Evolutionary conservation across 2,113 vertebrate genomes (phyloP), one percentile per base, ranked within the genome.

Genomic region (Cephalopterus ornatus): DNA sequence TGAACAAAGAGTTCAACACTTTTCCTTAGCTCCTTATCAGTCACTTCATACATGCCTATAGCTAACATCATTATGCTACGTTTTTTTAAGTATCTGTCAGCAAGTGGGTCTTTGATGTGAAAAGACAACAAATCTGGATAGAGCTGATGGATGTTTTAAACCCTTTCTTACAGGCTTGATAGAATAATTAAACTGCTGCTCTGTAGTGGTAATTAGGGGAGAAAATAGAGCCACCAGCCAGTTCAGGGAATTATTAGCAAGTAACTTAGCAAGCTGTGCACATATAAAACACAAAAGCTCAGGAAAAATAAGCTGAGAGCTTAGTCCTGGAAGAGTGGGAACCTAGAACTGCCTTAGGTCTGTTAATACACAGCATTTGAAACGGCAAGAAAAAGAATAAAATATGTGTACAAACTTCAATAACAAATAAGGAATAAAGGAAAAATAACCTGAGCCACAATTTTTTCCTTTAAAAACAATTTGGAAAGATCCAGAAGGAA

Each of bases 141-240:
- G 68, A 53, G 22, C 23, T 79, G 78, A 93, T 72, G 58, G 85
- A 79, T 76, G 52, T 42, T 90, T 85, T 55, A 83, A 85, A 58
- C 46, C 58, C 71, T 85, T 85, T 92, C 46, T 88, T 47, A 83
- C 46, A 88, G 28, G 49, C n/a, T 94, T 4, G 4, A 74, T 30
- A 52, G 90, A 72, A 93, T 92, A 93, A 93, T 93, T 93, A 88
- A 89, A 93, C 17, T 44, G 62, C 89, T 72, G 82, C 88, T 97
- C 96, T 93, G 85, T 88, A 94, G 88, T 94, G 92, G 72, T 92
- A 91, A 93, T 91, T 88, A 96, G 88, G 82, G 58, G 62, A 90
- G 82, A 76, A 85, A 72, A 95, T 0, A 84, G 26, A 86, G 50
- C 37, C 59, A 93, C 55, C n/a, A 92, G 74, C 24, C 90, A 82